A percentile compares a stretch with the other conserved stretches of the same genome.
phyloP scores from a whole-genome alignment of 2,888 invertebrate genomes.

The Hypolimnas misippus region DNA sequence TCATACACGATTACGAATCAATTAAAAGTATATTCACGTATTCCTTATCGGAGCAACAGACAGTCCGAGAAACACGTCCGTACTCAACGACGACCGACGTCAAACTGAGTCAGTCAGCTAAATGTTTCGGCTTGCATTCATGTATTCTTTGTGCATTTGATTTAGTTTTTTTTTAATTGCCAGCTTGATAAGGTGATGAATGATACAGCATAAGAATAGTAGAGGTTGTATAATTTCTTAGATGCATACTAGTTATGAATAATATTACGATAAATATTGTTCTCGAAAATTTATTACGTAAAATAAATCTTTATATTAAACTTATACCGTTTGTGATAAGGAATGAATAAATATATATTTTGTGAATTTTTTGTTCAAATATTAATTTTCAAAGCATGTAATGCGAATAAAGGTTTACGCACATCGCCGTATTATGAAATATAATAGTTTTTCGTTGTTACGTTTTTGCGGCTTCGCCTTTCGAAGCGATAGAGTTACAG shows the following conservation, averaged over 20 bases:
- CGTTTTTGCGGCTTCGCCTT: background rate
- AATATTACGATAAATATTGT: background rate
- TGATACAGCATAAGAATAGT: constrained; percentile 6
- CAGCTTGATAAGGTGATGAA: constrained; percentile 6
- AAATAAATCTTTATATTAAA: too few species aligned
- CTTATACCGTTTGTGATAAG: too few species aligned
- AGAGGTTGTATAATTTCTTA: background rate
- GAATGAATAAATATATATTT: background rate
- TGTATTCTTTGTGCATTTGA: constrained; percentile 27
- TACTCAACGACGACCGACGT: constrained; percentile 29
- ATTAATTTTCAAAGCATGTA: background rate
- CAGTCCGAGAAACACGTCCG: constrained; percentile 30
- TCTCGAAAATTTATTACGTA: background rate
- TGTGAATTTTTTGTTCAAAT: background rate
- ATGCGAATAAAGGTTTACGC: background rate
- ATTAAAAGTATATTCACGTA: constrained; percentile 35
- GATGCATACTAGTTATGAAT: background rate
- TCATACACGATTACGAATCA: constrained; percentile 22
- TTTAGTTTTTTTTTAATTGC: constrained; percentile 25
- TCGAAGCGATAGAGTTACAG: constrained; percentile 6
- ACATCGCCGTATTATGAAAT: background rate
- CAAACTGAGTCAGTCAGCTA: constrained; percentile 40
- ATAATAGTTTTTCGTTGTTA: background rate
- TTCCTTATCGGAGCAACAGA: constrained; percentile 22
- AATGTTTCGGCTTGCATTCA: constrained; percentile 31